Evolutionary conservation across 2,888 invertebrate species (phyloP), one percentile per base, ranked within the genome.

Genomic region (Lissocephala sabroskyi): DNA sequence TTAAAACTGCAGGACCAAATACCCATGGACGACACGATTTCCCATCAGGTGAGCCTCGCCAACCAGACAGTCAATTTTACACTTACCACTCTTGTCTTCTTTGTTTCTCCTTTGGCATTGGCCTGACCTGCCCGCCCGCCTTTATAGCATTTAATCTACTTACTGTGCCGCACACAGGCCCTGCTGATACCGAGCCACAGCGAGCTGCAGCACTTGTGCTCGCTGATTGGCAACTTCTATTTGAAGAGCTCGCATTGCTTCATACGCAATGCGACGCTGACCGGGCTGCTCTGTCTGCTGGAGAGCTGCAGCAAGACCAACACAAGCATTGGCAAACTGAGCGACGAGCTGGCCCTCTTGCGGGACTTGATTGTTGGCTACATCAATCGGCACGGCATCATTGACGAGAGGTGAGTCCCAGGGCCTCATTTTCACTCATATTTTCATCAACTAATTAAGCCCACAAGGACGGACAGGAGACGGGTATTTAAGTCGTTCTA

Each of bases 1-100:
- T 82, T 91, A 60, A 90, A 90, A 59, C 79, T 91, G 37, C 87
- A 91, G 18, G 89, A 88, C 68, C 84, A 85, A 49, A 91, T 93
- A 78, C 88, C 90, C 11, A 84, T 86, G 46, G 93, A 94, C 80
- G 94, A 95, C 84, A 92, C 93, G 75, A 87, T 94, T 49, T 84
- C 93, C 18, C 89, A 90, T 84, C 91, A 92, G 74, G 84, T 83
- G 59, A 36, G 60, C 36, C 5, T 9, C 16, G 36, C 36, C 39
- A 10, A 10, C 19, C n/a, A 18, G 19, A 13, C 16, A 9, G 13
- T 14, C 28, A 41, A 26, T 28, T 16, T 19, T 28, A n/a, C 39
- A 19, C 28, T 41, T n/a, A 7, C 29, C 23, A 23, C 39, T 36
- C 39, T n/a, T 37, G 14, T 11, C 11, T 23, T 36, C 23, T 3